Evolutionary conservation across 2,113 vertebrate species (phyloP), one percentile per base, ranked within the genome.

Genomic region (Planiliza haematocheilus): DNA sequence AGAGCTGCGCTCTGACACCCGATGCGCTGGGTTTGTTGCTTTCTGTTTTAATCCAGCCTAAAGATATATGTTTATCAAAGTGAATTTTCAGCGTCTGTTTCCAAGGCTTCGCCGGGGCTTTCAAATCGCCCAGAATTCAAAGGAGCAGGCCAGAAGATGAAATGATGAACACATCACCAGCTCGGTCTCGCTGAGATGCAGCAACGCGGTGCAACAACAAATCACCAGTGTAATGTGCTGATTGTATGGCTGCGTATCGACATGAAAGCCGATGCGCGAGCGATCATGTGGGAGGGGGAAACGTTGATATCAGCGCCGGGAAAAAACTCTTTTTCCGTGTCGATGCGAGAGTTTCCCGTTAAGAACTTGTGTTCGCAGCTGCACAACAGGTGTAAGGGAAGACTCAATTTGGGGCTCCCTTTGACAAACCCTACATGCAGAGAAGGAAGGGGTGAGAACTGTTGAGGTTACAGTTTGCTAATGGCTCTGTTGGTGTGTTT

Each of bases 51-150:
- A 91, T 93, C 86, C 81, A 56, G 86, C 89, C 86, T 85, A 82
- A 85, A 92, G 87, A 92, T 87, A 85, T 87, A 77, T 89, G 82
- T 90, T 93, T 92, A 91, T 91, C 92, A 91, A 93, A 92, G 90
- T 86, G 80, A 89, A 83, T 89, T 89, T 84, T 86, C 86, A 79
- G 74, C 36, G 36, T 81, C 78, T 83, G 77, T 86, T 80, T 89
- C 91, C 74, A 70, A 79, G 81, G 70, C 77, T 75, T 74, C 65
- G 77, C 86, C 8, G 20, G 76, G 62, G 83, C 81, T 83, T 91
- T 89, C 69, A 83, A 83, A 88, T 85, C 76, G 70, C 52, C 43
- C 60, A 78, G 65, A 60, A 86, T 87, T 90, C 84, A 91, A 87
- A 92, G 79, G 51, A 79, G 52, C 24, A 48, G 79, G 55, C 68